Base-by-base conservation (phyloP, 2,797 vertebrate species). In the Malacoctenus gilli region DNA sequence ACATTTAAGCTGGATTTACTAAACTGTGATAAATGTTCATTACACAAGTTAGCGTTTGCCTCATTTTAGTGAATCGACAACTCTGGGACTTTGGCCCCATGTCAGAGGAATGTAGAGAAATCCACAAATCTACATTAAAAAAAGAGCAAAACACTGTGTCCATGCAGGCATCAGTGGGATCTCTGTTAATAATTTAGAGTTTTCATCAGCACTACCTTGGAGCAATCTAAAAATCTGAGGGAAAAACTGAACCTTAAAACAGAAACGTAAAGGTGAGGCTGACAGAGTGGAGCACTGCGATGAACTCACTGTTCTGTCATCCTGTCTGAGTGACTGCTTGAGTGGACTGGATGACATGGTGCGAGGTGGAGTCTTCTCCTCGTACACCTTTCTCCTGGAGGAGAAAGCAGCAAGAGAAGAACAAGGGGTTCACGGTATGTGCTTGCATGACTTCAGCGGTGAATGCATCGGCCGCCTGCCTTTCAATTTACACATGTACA, bases 271-370 rank as follows among this genome's bases (percentile, higher is more conserved):
- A 55, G 44, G 37, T 56, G 16, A 6, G 12, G 43, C 1, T 57
- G 34, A 49, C 34, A 30, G 22, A 44, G 4, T 57, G 34, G 38
- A 37, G 14, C 3, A 12, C 4, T 31, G 13, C 14, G 15, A 48
- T 21, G 20, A 80, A 89, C 93, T 92, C 85, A 96, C 95, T 87
- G 48, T 85, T 60, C 61, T 73, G 63, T 68, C 79, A 22, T 89
- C 86, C 25, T 82, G 89, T 62, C 85, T 89, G 54, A 85, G 64
- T 15, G 44, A 68, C 10, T 34, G 83, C 72, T 84, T 73, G 53
- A 89, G 70, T 16, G 87, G 92, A 85, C 67, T 35, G 41, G 90
- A 91, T 38, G 83, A 56, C 34, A 66, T 12, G 1, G 75, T 84
- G 47, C 36, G 62, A 1, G 85, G 74, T 41, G 65, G 69, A 36